Base-by-base conservation (phyloP, 2,797 vertebrate species). In the Alca torda region DNA sequence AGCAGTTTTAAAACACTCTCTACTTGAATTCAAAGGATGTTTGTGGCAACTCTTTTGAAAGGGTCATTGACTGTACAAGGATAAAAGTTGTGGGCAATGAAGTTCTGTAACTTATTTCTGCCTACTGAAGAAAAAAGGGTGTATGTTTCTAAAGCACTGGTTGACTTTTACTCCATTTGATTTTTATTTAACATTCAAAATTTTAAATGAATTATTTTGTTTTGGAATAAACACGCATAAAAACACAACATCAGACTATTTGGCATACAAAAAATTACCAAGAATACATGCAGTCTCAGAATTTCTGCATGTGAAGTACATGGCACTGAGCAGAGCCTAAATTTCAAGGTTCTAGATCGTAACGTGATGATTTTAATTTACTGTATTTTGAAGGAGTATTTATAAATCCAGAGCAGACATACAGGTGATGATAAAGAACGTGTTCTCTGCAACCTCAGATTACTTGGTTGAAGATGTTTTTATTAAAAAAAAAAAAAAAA, bases 21-120 rank as follows among this genome's bases (percentile, higher is more conserved):
- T 41, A 25, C 9, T 9, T 80, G 86, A 90, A 79, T 90, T 79
- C 14, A 31, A 90, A 84, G 84, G 78, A 94, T 89, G 81, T 92
- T 94, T 86, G 79, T 65, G 80, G 80, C 88, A 90, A 65, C 63
- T 31, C 46, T 81, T 93, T 87, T 76, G 80, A 92, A 95, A 89
- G 84, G 90, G 92, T 94, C 93, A 82, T 67, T 95, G 92, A 56
- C 46, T 92, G 59, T 89, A 87, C 77, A 79, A 91, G 87, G 53
- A 77, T 87, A 76, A 91, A 90, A 89, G 75, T 70, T 92, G 87
- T 83, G 48, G 81, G 41, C 89, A 89, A n/a, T 97, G 75, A 68
- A 75, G 48, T 87, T 89, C 41, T 75, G 30, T 84, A 57, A 89
- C 89, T 85, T 96, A 43, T 93, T 93, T 87, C 68, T 92, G 84